Evolutionary conservation across 2,888 invertebrate species (phyloP), one percentile per base, ranked within the genome.

Genomic region (Hartigia nigra): DNA sequence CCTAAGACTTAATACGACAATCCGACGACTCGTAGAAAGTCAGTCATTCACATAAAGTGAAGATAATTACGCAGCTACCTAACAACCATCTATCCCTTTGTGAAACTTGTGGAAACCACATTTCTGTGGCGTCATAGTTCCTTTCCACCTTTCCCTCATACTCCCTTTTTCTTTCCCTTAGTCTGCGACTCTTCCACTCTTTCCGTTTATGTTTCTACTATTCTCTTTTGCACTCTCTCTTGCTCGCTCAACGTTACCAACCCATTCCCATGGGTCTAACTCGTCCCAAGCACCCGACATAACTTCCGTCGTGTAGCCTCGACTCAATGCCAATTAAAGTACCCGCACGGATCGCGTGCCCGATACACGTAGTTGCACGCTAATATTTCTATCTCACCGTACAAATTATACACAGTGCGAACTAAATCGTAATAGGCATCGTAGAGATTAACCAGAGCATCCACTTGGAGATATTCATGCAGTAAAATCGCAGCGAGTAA

Each of bases 121-220:
- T 23, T 55, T 55, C 0, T 5, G 23, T 55, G 55, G 9, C 55
- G 55, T 55, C 55, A 23, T 2, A 34, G 0, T 31, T 72, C 69
- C 80, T 76, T 74, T 77, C 74, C 31, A 69, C n/a, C 74, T 70
- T 72, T 76, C 77, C 75, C 77, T 76, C 79, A 77, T 32, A 9
- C 37, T 70, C 77, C 76, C 78, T 55, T 69, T 76, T 39, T 14
- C 35, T 36, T 76, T 34, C 12, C 55, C 55, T 55, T 37, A 70
- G 55, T 74, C 69, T 12, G 32, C 70, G 55, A 37, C 37, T 77
- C 36, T n/a, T 32, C 55, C 31, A 12, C 32, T 31, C 11, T n/a
- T 14, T 23, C n/a, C 74, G 74, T 9, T 55, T 31, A 11, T 23
- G 36, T 23, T 76, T 12, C 23, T 31, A 23, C 14, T 34, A 11